Evolutionary conservation across 1,140 invertebrate genomes (phyloP).

Genomic region (Drosophila virilis): DNA sequence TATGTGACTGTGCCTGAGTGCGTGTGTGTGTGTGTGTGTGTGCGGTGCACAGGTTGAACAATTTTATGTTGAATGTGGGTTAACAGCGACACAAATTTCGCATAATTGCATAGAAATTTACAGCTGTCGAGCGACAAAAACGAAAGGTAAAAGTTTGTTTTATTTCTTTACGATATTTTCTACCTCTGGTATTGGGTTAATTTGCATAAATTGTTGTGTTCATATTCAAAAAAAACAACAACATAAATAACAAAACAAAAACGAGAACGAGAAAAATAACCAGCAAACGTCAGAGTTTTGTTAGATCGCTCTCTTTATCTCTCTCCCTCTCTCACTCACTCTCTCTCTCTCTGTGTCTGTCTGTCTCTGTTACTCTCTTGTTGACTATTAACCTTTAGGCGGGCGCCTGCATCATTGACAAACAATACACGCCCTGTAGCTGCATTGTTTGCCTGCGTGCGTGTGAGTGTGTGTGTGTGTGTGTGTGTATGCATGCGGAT

Average conservation of each 20-base stretch:
- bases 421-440: conserved; percentile 31
- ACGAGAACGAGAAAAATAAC: conserved; percentile 16
- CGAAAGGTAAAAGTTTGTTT: conserved; percentile 64
- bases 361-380: neutral
- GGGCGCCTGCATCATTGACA: conserved; percentile 25
- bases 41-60: conserved; percentile 9
- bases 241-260: conserved; percentile 35
- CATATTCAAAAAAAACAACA: conserved; percentile 12
- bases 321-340: conserved; percentile 1
- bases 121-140: conserved; percentile 40
- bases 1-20: neutral
- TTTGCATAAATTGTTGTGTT: conserved; percentile 49
- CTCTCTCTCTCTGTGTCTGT: conserved; percentile 12
- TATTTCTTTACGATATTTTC: conserved; percentile 13
- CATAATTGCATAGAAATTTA: conserved; percentile 49
- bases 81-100: conserved; percentile 28
- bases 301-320: conserved; percentile 7
- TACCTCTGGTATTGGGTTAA: conserved; percentile 16
- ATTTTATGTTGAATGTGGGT: conserved; percentile 40
- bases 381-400: conserved; percentile 24
- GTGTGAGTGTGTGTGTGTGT: neutral
- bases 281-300: neutral
- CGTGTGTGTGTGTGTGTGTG: neutral
- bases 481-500: neutral
- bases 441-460: conserved; percentile 10